Evolutionary conservation across 2,113 vertebrate species (phyloP).

Genomic region (Nycticorax nycticorax): DNA sequence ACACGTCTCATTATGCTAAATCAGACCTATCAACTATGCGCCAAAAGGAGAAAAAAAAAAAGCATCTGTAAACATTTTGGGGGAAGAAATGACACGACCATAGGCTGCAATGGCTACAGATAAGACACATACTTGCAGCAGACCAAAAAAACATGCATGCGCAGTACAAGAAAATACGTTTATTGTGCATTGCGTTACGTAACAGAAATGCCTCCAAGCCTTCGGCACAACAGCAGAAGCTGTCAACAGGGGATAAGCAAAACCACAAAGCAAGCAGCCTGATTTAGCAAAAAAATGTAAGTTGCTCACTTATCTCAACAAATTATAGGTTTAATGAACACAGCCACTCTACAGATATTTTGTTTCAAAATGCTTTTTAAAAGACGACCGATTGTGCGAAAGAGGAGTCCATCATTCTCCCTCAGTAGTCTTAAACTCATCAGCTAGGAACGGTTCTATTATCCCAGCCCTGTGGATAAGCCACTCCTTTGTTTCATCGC

Average conservation of each 20-base stretch:
- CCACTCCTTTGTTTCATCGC: not conserved
- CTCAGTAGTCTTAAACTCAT: not conserved
- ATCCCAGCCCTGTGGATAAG: not conserved
- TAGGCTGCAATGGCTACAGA: not conserved
- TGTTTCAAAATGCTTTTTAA: not conserved
- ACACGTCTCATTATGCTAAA: not conserved
- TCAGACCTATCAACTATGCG: not conserved
- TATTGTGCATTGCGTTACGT: not conserved
- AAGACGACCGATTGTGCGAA: not conserved
- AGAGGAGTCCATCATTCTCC: not conserved
- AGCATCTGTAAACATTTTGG: not conserved
- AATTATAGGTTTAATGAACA: not conserved
- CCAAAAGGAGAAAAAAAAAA: not conserved
- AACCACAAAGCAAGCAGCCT: not conserved
- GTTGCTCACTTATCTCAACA: not conserved
- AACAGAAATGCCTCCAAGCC: not conserved
- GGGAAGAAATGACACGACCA: not conserved
- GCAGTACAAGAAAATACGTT: not conserved
- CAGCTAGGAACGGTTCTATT: not conserved
- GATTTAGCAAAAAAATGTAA: not conserved
- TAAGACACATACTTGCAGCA: not conserved
- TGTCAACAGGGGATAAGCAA: not conserved
- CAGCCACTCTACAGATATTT: not conserved
- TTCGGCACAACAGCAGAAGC: not conserved
- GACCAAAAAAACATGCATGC: too few relatives aligned